Evolutionary conservation across 2,888 invertebrate species (phyloP).

Genomic region (Neoascia interrupta): DNA sequence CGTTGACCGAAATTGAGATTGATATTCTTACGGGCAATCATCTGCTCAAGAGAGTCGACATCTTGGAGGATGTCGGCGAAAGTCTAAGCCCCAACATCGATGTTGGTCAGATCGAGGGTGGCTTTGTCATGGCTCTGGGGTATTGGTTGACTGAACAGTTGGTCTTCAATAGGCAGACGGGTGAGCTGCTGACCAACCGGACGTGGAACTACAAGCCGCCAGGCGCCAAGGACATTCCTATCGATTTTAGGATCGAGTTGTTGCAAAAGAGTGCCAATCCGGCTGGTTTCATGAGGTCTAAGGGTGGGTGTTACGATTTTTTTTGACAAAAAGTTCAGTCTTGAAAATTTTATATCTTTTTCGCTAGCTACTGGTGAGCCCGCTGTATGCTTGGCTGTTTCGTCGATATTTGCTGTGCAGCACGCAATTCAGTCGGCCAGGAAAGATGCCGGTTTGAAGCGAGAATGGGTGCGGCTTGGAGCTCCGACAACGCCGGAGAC

Average conservation of each 20-base stretch:
- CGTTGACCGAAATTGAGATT: slow-evolving; percentile 86
- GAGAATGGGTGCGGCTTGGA: slow-evolving; percentile 75
- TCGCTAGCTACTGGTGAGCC: slow-evolving; percentile 84
- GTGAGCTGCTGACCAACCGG: slow-evolving; percentile 86
- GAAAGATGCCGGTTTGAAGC: slow-evolving; percentile 82
- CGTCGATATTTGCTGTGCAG: slow-evolving; percentile 84
- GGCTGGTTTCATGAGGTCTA: slow-evolving; percentile 86
- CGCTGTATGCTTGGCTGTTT: slow-evolving; percentile 81
- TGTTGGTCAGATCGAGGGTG: slow-evolving; percentile 90
- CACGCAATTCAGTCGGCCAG: slow-evolving; percentile 86
- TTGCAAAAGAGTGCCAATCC: slow-evolving; percentile 84
- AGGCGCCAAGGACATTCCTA: slow-evolving; percentile 88
- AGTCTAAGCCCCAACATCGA: slow-evolving; percentile 88
- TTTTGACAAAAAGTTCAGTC: too few species aligned
- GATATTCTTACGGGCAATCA: slow-evolving; percentile 91
- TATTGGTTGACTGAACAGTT: slow-evolving; percentile 88
- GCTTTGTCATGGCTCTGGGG: slow-evolving; percentile 88
- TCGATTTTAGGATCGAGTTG: slow-evolving; percentile 87
- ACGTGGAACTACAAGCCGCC: slow-evolving; percentile 93
- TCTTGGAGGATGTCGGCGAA: slow-evolving; percentile 87
- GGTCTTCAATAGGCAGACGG: slow-evolving; percentile 83
- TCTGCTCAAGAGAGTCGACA: slow-evolving; percentile 85
- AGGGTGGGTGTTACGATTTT: slow-evolving; percentile 81
- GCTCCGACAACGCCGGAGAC: slow-evolving; percentile 78
- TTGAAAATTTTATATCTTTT: too few species aligned